Evolutionary conservation across 2,113 vertebrate species (phyloP), one percentile per base, ranked within the genome.

Genomic region (Lepidothrix coronata): DNA sequence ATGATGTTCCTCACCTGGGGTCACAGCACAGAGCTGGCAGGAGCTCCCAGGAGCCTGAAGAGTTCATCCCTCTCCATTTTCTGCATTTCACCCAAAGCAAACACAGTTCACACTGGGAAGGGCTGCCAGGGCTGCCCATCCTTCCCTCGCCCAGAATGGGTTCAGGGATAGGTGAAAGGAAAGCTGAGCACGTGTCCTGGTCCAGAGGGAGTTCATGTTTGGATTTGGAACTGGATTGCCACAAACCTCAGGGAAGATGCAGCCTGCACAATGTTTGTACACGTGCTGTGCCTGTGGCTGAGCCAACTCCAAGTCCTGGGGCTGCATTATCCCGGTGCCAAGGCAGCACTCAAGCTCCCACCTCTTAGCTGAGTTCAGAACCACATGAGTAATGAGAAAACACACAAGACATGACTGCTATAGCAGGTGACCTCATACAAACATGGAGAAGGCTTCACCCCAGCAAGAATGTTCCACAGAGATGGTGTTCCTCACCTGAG

Each of bases 271-370:
- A 16, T 4, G 21, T 39, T 78, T 21, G 2, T 17, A 49, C 67
- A 12, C 2, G 65, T 8, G 59, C 78, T 44, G 0, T 4, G 39
- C 12, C 24, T 5, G 3, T 2, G 12, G 2, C 59, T 10, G 85
- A 81, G 88, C 63, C 85, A 49, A 16, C 39, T 30, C 55, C 11
- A 30, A 70, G 76, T 35, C 66, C 51, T 12, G 46, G 20, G 63
- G 83, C 87, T 66, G 70, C 20, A 2, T 27, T 21, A 78, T 24
- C 44, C 48, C 33, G 1, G 65, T 8, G n/a, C 71, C 71, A 82
- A 18, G 17, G 23, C 21, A 43, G 31, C 41, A 10, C 51, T 33
- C 4, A 22, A 61, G 51, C 61, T 80, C 79, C 74, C 48, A 61
- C 68, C 78, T 58, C 86, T 46, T 7, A 5, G 15, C 54, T 5